Evolutionary conservation across 2,888 invertebrate species (phyloP).

Genomic region (Odontothrips loti): DNA sequence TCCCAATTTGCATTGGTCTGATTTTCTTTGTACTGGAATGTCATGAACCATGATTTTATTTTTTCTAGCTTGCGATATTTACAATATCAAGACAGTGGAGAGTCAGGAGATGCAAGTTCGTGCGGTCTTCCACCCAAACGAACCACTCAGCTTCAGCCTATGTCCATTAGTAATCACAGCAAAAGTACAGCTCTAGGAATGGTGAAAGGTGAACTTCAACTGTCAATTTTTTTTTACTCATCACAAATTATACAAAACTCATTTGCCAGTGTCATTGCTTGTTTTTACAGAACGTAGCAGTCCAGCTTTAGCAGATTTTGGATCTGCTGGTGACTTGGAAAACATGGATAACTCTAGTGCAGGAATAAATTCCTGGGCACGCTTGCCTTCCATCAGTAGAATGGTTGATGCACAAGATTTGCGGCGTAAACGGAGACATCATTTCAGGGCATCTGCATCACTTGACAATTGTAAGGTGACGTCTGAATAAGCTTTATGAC

Average conservation of each 20-base stretch:
- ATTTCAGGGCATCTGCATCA: slow-evolving; percentile 13
- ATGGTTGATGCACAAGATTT: neutral
- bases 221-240: neutral
- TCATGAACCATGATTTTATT: neutral
- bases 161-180: slow-evolving; percentile 18
- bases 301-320: neutral
- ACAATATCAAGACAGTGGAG: slow-evolving; percentile 29
- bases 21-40: no score
- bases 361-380: neutral
- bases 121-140: neutral
- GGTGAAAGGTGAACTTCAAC: neutral
- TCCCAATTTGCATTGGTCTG: slow-evolving; percentile 46
- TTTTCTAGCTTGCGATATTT: slow-evolving; percentile 27
- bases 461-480: slow-evolving; percentile 28
- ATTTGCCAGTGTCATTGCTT: neutral
- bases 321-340: neutral
- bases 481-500: neutral
- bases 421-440: neutral
- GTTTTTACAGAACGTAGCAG: neutral
- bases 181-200: neutral
- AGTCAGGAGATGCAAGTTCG: slow-evolving; percentile 2
- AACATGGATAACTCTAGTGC: neutral
- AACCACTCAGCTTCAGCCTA: neutral
- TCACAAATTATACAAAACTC: neutral
- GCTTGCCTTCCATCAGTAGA: neutral